These are phyloP conservation scores for Leucoma salicis DNA, from an alignment of 2,888 invertebrate genomes.

Conservation along the genomic window DNA sequence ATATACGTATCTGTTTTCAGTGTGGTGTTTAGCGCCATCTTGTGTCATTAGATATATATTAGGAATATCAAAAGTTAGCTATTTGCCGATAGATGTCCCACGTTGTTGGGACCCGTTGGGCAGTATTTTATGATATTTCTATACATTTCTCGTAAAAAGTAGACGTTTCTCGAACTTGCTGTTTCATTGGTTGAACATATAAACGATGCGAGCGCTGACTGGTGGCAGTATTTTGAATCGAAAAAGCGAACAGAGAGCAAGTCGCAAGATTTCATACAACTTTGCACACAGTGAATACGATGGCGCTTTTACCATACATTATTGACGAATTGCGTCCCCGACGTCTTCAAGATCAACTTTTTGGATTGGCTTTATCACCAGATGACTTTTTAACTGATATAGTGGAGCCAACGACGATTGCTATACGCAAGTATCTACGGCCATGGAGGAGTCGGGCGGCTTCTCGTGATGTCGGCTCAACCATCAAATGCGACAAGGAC, in stretches of 20 bases:
- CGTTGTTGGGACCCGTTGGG: too few species aligned
- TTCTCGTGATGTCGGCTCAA: constrained; percentile 75
- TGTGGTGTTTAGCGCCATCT: constrained; percentile 2
- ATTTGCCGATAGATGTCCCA: constrained; percentile 6
- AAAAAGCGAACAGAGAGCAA: constrained; percentile 4
- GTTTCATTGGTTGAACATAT: constrained; percentile 31
- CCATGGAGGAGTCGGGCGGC: constrained; percentile 69
- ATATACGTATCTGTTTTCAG: background rate
- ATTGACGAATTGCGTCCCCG: constrained; percentile 58
- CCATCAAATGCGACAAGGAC: constrained; percentile 79
- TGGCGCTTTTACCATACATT: constrained; percentile 68
- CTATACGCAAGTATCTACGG: constrained; percentile 54
- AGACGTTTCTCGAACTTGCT: background rate
- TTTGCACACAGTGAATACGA: constrained; percentile 20
- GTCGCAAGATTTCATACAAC: background rate
- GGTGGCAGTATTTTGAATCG: constrained; percentile 31
- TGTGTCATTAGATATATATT: background rate
- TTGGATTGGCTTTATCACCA: constrained; percentile 59
- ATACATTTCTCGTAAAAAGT: constrained; percentile 14
- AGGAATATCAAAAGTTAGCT: constrained; percentile 9
- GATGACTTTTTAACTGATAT: constrained; percentile 64
- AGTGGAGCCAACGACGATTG: constrained; percentile 52
- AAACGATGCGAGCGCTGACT: constrained; percentile 36
- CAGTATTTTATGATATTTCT: constrained; percentile 3
- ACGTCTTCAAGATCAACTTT: constrained; percentile 60